Base-by-base conservation (phyloP, 2,888 invertebrate species). In the Lasius platythorax region DNA sequence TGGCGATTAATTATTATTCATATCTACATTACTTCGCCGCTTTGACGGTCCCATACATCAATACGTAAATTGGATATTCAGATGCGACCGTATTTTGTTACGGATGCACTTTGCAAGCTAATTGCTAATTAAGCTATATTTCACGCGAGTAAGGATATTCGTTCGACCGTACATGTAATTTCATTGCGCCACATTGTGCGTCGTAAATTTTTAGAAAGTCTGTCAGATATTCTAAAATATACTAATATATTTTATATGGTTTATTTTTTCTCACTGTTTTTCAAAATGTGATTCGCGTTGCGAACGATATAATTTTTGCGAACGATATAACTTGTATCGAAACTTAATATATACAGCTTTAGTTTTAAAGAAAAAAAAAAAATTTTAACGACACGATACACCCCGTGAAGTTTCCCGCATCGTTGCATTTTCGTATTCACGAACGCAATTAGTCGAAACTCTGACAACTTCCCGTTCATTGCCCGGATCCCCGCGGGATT, bases 1-100 rank as follows among this genome's bases (percentile, higher is more conserved):
- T 79, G 82, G 66, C 88, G 84, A 89, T 92, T 92, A 92, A 92
- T 92, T 92, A 92, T 90, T 92, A 92, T 92, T 92, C 92, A 90
- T 88, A 90, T 84, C 85, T 84, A 76, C 61, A 81, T 63, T 74
- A 78, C 84, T 81, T 84, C 56, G 72, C 50, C 74, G 79, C 79
- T 53, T 43, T 50, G 76, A 84, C 58, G 76, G 30, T 70, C 75
- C 46, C 43, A 53, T 73, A 85, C 58, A 61, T 78, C 76, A 46
- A 83, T 79, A 70, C 83, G 78, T 72, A 83, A 84, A 87, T 87
- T 89, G 83, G 68, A 76, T 85, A 85, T 85, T 85, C 83, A 75
- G 72, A 85, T 85, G 83, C 72, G 76, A 73, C 56, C 78, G 33
- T 73, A 84, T 73, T 81, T 72, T 64, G 83, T 78, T 85, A 37